Conservation (phyloP, 2,888 invertebrate species). For the Lochmaea capreae region DNA sequence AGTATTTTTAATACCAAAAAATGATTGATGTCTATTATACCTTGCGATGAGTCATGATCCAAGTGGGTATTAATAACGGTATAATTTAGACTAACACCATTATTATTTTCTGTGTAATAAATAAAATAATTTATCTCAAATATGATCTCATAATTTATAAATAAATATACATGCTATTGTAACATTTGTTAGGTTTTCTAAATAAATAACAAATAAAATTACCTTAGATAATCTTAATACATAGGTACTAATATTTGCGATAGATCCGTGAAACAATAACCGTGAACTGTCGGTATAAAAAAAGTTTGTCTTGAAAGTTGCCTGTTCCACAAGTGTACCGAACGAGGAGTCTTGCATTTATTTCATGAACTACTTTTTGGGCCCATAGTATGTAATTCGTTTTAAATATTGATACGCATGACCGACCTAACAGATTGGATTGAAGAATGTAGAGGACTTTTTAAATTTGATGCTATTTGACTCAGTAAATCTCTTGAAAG, state of each 20-base stretch:
- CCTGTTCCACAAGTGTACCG: not conserved
- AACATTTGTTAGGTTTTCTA: not conserved
- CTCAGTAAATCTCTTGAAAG: not conserved
- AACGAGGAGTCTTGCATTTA: not conserved
- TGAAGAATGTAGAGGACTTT: not conserved
- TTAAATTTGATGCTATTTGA: not conserved
- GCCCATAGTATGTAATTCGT: not conserved
- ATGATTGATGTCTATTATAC: not conserved
- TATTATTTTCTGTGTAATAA: not conserved
- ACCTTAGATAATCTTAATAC: not conserved
- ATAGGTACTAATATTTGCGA: not conserved
- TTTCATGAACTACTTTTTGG: slow-evolving; percentile 1
- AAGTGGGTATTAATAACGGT: slow-evolving; percentile 3
- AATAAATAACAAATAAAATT: not conserved
- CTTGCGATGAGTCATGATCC: not conserved
- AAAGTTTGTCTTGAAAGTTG: slow-evolving; percentile 14
- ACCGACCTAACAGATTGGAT: not conserved
- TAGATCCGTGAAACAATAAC: not conserved
- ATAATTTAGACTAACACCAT: not conserved
- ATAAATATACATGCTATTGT: not conserved
- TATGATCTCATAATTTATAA: not conserved
- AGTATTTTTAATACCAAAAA: too few relatives aligned
- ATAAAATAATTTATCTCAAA: not conserved
- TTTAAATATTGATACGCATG: not conserved
- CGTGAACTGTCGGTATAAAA: not conserved